A percentile compares a stretch with the other conserved stretches of the same genome.
These are phyloP conservation scores for Sesia apiformis DNA, from an alignment of 2,888 invertebrate genomes.

Conservation along the genomic window DNA sequence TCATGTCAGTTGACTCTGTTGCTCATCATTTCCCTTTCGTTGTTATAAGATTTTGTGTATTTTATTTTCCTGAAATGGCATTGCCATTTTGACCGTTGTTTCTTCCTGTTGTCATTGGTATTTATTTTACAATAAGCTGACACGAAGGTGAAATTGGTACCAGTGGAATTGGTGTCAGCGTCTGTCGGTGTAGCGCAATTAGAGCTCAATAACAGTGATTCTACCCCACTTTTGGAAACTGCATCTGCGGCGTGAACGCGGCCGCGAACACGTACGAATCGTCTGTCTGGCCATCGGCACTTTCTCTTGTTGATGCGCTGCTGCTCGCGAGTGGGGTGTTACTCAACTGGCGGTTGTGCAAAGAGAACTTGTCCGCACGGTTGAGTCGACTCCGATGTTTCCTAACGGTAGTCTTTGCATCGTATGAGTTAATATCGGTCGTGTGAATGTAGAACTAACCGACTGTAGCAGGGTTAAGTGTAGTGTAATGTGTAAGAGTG, in stretches of 20 bases:
- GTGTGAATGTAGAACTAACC: constrained; percentile 20
- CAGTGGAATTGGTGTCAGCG: no score
- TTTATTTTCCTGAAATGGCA: no score
- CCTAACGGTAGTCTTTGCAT: constrained; percentile 43
- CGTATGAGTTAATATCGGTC: constrained; percentile 22
- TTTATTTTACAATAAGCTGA: no score
- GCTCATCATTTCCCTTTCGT: no score
- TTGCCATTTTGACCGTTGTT: no score
- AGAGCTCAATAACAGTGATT: constrained; percentile 16
- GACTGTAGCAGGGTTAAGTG: constrained; percentile 19
- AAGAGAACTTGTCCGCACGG: constrained; percentile 29
- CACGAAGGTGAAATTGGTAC: no score
- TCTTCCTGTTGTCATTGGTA: no score
- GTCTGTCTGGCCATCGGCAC: constrained; percentile 35
- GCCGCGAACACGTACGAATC: constrained; percentile 29
- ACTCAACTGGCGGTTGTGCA: constrained; percentile 54
- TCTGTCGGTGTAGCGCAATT: no score
- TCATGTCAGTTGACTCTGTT: no score
- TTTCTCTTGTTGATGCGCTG: constrained; percentile 63
- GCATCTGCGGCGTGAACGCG: constrained; percentile 36
- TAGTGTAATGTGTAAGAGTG: constrained; percentile 40
- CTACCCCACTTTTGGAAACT: constrained; percentile 34
- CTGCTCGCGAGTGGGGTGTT: constrained; percentile 31
- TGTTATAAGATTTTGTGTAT: no score
- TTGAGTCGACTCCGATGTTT: constrained; percentile 24